Percentiles rank a stretch among this genome's conserved stretches.
phyloP scores from a whole-genome alignment of 2,113 vertebrate genomes.

The Spea multiplicata region DNA sequence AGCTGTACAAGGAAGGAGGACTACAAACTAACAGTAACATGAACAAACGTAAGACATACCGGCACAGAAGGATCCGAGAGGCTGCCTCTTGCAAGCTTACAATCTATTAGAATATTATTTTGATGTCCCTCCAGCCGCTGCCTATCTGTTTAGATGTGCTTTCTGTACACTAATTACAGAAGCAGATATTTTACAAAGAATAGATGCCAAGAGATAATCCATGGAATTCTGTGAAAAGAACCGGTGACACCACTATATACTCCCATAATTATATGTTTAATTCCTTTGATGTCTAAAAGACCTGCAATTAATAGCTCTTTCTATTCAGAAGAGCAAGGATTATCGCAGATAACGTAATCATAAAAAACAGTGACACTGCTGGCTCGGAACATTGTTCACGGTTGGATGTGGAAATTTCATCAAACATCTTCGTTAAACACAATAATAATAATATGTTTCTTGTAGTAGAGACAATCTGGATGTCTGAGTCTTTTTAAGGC shows the following conservation, averaged over 20 bases:
- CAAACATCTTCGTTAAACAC: background rate
- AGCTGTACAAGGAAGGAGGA: too few species aligned
- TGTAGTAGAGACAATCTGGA: background rate
- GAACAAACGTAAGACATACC: too few species aligned
- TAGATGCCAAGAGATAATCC: background rate
- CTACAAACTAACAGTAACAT: too few species aligned
- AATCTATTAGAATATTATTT: background rate
- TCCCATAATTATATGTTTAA: conserved; percentile 15
- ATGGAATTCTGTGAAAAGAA: background rate
- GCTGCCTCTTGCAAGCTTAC: too few species aligned
- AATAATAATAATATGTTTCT: conserved; percentile 3
- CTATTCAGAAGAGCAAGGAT: background rate
- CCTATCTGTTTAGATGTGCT: background rate
- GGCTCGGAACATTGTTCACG: background rate
- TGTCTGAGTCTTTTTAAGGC: background rate
- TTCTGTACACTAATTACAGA: background rate
- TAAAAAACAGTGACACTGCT: background rate
- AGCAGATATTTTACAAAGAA: background rate
- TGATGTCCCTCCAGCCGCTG: background rate
- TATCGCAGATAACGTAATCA: too few species aligned
- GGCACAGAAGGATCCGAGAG: too few species aligned
- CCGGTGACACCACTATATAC: background rate
- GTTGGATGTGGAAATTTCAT: conserved; percentile 1
- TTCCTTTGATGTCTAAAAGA: background rate
- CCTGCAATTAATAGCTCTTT: conserved; percentile 1